Percentiles rank a stretch among this genome's conserved stretches.
Evolutionary conservation across 2,888 invertebrate genomes (phyloP).

Genomic region (Parapristionchus giblindavisi): DNA sequence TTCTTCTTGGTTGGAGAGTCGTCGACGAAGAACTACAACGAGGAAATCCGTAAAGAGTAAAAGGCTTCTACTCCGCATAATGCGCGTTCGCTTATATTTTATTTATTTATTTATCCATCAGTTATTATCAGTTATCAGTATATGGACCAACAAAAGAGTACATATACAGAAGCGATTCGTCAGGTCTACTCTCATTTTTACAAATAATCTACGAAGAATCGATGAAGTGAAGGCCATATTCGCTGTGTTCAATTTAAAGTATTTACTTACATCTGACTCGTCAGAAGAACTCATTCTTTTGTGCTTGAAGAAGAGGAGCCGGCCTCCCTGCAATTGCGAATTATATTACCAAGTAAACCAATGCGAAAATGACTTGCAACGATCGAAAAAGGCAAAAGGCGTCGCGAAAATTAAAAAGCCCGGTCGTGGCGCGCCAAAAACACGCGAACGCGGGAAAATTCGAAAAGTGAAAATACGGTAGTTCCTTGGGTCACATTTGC

Average conservation of each 20-base stretch:
- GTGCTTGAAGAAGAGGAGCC: slow-evolving; percentile 7
- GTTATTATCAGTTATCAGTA: too few relatives aligned
- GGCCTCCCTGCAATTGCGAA: not conserved
- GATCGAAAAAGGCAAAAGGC: not conserved
- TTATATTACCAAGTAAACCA: not conserved
- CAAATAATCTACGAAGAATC: too few relatives aligned
- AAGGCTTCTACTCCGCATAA: too few relatives aligned
- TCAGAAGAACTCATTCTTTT: slow-evolving; percentile 10
- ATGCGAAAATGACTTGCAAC: not conserved
- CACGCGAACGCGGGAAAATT: slow-evolving; percentile 8
- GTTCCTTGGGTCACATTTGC: not conserved
- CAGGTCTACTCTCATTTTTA: too few relatives aligned
- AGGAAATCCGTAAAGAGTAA: too few relatives aligned
- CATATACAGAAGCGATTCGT: too few relatives aligned
- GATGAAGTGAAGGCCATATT: too few relatives aligned
- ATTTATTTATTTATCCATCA: too few relatives aligned
- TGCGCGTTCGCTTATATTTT: too few relatives aligned
- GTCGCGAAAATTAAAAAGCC: not conserved
- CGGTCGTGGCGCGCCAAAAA: not conserved
- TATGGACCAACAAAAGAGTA: not conserved
- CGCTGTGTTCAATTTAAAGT: too few relatives aligned
- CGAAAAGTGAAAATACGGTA: not conserved
- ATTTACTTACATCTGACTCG: slow-evolving; percentile 8
- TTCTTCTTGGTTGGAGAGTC: slow-evolving; percentile 43
- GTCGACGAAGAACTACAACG: slow-evolving; percentile 32